These are phyloP conservation scores for Ispidina lecontei DNA, from an alignment of 2,797 vertebrate genomes.

Conservation along the genomic window DNA sequence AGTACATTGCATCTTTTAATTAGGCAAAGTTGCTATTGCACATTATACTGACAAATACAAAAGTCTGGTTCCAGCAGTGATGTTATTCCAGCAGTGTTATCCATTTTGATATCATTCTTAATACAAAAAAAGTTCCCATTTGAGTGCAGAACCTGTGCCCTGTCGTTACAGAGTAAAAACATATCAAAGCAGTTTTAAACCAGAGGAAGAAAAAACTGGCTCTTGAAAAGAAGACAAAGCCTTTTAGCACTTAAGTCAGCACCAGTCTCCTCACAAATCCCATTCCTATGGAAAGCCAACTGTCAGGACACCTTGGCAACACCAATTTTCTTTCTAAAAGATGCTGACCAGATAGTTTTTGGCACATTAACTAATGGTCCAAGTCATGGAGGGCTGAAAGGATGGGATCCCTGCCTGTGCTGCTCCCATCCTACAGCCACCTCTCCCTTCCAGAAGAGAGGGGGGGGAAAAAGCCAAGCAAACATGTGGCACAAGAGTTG, in stretches of 20 bases:
- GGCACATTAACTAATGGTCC: neutral
- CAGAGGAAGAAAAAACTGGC: neutral
- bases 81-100: conserved; percentile 50
- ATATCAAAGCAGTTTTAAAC: neutral
- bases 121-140: conserved; percentile 27
- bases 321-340: neutral
- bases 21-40: conserved; percentile 75
- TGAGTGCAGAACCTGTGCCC: conserved; percentile 11
- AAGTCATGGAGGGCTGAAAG: neutral
- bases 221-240: neutral
- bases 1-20: conserved; percentile 55
- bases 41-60: conserved; percentile 58
- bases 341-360: neutral
- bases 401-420: neutral
- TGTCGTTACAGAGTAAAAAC: conserved; percentile 13
- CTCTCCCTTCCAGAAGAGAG: neutral
- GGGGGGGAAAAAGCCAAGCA: neutral
- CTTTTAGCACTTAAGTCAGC: neutral
- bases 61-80: conserved; percentile 8
- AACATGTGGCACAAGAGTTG: neutral
- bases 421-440: neutral
- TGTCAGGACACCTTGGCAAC: neutral
- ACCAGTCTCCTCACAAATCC: neutral
- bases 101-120: neutral
- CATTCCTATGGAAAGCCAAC: neutral